phyloP scores from a whole-genome alignment of 2,888 invertebrate genomes.

The Hydriomena furcata region DNA sequence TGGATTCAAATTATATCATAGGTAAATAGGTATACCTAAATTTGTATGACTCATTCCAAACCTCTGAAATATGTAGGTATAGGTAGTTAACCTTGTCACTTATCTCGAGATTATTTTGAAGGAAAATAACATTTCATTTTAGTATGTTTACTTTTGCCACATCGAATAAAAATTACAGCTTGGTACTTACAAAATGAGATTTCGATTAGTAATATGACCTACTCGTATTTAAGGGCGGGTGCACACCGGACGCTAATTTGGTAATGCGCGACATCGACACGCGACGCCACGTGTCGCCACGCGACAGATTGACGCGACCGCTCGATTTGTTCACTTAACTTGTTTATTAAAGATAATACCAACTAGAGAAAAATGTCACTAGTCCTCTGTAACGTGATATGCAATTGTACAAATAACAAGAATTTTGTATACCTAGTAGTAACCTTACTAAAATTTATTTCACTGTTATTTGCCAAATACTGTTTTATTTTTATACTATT shows the following conservation, averaged over 20 bases:
- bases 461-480: too few relatives aligned
- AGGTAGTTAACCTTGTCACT: too few relatives aligned
- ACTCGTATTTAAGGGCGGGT: conserved; percentile 63
- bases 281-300: conserved; percentile 66
- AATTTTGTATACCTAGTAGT: too few relatives aligned
- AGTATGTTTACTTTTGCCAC: too few relatives aligned
- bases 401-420: conserved; percentile 26
- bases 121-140: too few relatives aligned
- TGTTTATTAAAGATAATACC: conserved; percentile 66
- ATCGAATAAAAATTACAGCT: background rate
- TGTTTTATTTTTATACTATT: too few relatives aligned
- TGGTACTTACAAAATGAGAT: conserved; percentile 5
- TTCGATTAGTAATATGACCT: conserved; percentile 57
- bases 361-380: conserved; percentile 55
- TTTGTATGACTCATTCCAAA: too few relatives aligned
- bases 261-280: conserved; percentile 70
- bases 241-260: conserved; percentile 71
- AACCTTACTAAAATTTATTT: too few relatives aligned
- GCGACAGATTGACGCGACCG: conserved; percentile 67
- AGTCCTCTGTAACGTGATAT: conserved; percentile 49
- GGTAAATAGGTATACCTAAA: too few relatives aligned
- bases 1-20: too few relatives aligned
- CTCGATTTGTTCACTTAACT: conserved; percentile 78
- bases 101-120: too few relatives aligned
- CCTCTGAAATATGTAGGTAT: too few relatives aligned